Evolutionary conservation across 2,888 invertebrate species (phyloP), one percentile per base, ranked within the genome.

Genomic region (Hirtodrosophila cameraria): DNA sequence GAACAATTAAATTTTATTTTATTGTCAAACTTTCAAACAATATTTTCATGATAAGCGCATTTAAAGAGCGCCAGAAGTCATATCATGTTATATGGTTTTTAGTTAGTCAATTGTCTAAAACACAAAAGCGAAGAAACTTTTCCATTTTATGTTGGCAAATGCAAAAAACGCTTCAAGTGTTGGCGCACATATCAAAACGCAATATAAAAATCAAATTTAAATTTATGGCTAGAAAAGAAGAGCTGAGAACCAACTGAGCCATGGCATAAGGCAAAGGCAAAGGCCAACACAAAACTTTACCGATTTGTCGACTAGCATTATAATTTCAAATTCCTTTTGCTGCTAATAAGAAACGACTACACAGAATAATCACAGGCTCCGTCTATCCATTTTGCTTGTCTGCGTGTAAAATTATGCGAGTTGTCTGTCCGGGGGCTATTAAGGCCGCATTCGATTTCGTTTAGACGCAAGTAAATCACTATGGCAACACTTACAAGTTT

Each of bases 391-490:
- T n/a, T 27, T 48, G 59, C 45, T n/a, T 59, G 73, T 66, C 62
- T 69, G 65, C 59, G 59, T 77, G 79, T 70, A 76, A 86, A 72
- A 74, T 82, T 72, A 78, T 73, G 84, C 78, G 73, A 79, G 48
- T 58, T 53, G 86, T 76, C 75, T 75, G 75, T 64, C 84, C 75
- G 49, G 48, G 38, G 76, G 78, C 88, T 79, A 89, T 80, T 87
- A 87, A 75, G 86, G 72, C 81, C 74, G 86, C 76, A 79, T 80
- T 86, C 80, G 88, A 86, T 87, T 87, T 74, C 77, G 77, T 78
- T 80, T 73, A 75, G 81, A 71, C 64, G 60, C 70, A 70, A 84
- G 62, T 76, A 81, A 73, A 71, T 72, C 74, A 81, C 81, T 65
- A 60, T 68, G 49, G 84, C 72, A 80, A 80, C 80, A 79, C 79